Conservation (phyloP, 2,888 invertebrate species). For the Pachycephus smyrnensis region DNA sequence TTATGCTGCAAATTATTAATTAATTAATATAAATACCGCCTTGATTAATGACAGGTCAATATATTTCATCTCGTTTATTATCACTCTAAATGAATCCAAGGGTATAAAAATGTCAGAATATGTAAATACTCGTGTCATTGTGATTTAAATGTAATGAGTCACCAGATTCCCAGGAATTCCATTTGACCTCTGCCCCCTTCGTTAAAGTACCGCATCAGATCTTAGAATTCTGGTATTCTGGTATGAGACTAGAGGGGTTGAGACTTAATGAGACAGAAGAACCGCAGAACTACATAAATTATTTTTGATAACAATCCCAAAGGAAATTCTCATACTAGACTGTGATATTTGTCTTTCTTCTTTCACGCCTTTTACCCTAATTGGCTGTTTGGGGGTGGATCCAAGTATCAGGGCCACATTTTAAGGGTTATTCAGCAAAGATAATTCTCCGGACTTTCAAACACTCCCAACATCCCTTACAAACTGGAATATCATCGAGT, state of each 20-base stretch:
- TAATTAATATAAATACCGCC: not conserved
- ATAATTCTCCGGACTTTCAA: not conserved
- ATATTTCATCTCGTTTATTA: not conserved
- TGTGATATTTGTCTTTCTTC: constrained; percentile 13
- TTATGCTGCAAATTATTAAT: not conserved
- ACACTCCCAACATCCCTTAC: not conserved
- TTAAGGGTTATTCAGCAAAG: not conserved
- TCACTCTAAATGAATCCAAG: not conserved
- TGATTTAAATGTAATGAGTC: not conserved
- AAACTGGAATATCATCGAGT: not conserved
- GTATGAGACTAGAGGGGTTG: not conserved
- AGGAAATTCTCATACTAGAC: too few species aligned
- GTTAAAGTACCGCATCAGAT: not conserved
- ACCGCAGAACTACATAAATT: not conserved
- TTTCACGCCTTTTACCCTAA: constrained; percentile 30
- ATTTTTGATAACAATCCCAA: not conserved
- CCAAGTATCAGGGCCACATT: not conserved
- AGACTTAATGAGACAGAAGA: not conserved
- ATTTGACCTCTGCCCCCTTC: not conserved
- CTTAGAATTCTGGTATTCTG: not conserved
- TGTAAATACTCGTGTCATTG: not conserved
- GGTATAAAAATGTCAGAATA: not conserved
- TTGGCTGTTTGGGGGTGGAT: constrained; percentile 17
- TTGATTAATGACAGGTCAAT: not conserved
- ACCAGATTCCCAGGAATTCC: not conserved